Percentiles rank a stretch among this genome's conserved stretches.
These are phyloP conservation scores for Oreocharis arfaki DNA, from an alignment of 2,113 vertebrate species.

Conservation along the genomic window DNA sequence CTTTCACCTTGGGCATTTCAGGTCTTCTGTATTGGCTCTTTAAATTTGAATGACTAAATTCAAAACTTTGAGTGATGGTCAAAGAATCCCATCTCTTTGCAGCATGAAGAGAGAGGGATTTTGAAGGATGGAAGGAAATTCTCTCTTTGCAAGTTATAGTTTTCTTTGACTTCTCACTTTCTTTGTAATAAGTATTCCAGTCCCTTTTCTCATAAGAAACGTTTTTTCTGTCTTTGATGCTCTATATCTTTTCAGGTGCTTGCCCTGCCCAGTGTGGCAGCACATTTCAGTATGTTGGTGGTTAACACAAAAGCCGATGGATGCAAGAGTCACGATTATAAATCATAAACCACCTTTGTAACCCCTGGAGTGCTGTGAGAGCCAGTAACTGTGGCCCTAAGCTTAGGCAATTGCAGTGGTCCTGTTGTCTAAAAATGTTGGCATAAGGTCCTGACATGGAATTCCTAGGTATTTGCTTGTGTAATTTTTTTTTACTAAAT, in stretches of 20 bases:
- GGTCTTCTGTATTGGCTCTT: neutral
- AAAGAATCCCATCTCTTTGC: neutral
- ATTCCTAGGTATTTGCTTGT: neutral
- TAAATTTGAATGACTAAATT: neutral
- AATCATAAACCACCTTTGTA: neutral
- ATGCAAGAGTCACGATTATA: neutral
- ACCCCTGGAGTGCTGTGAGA: neutral
- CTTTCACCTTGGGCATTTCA: neutral
- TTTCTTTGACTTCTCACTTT: neutral
- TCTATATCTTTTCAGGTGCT: neutral
- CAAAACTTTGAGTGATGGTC: neutral
- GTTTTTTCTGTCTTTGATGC: neutral
- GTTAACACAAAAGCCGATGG: neutral
- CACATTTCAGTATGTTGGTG: neutral
- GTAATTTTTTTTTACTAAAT: neutral
- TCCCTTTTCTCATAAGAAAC: neutral
- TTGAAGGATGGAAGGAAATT: neutral
- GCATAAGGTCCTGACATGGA: neutral
- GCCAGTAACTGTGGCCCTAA: neutral
- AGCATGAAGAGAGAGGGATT: neutral
- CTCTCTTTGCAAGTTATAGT: neutral
- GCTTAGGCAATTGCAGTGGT: neutral
- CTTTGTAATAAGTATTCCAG: neutral
- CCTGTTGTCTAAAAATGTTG: neutral
- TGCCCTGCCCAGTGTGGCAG: neutral